Base-by-base conservation (phyloP, 2,113 vertebrate genomes). In the Trogon melanurus region DNA sequence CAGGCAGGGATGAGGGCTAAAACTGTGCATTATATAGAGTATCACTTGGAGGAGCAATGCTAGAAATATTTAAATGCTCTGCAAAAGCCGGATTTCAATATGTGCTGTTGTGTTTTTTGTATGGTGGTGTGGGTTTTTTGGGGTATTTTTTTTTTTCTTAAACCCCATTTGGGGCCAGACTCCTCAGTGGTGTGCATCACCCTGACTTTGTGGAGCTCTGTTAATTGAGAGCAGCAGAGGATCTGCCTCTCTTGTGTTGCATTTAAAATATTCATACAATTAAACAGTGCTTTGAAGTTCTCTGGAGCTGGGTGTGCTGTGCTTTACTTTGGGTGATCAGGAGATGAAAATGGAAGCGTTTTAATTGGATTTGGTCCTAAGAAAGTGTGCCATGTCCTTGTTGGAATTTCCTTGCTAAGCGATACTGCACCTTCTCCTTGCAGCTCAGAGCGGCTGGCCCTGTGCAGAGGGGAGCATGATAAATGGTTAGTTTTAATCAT, bases 361-460 rank as follows among this genome's bases (percentile, higher is more conserved):
- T 95, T 96, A 96, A 97, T 95, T 97, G 92, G 96, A 97, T 97
- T 93, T 95, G 76, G 65, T 94, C 88, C 86, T 96, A 47, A 78
- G 88, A 94, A 96, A 95, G 73, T 91, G 88, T 94, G 95, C 91
- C 95, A 85, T 86, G 90, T 96, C 95, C 96, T 96, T 96, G 96
- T 91, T 93, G 96, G 92, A 93, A 86, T 93, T 89, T 91, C 91
- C 86, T 93, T 66, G 66, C 91, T 94, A 89, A 96, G 80, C 23
- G 25, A 34, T 93, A 69, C 70, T 79, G 20, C 54, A 84, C 50
- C 78, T 73, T 76, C 85, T 84, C 57, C 34, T 79, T 4, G 2
- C 64, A 58, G 79, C 92, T 91, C 25, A 1, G 89, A 69, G 85
- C 2, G 0, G 38, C 22, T 66, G 25, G 88, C 57, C 79, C 92